Base-by-base conservation (phyloP, 92 coral and sea anemone species). In the Epizoanthus illoricatus region DNA sequence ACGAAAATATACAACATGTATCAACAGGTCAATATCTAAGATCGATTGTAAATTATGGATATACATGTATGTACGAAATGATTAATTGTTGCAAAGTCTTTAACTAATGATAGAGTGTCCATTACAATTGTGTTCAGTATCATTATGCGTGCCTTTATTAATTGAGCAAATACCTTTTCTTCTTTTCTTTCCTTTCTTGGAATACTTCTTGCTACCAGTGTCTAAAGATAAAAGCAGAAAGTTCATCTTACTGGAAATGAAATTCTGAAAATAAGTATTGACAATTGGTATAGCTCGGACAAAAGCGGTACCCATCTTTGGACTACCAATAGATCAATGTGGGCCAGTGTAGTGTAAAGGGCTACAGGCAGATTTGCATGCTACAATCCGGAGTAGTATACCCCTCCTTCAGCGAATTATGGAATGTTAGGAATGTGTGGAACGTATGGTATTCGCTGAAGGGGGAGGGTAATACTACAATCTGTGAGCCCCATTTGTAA, bases 111-210 rank as follows among this genome's bases (percentile, higher is more conserved):
- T n/a, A n/a, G n/a, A n/a, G n/a, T n/a, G n/a, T n/a, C 36, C 36
- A 28, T 28, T 28, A 28, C 36, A 28, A 28, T 28, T 18, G 15
- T 39, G 5, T 17, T 24, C 18, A 15, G 49, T 10, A 43, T 9
- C 3, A 23, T 8, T 40, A 18, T 21, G 49, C 1, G 17, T 18
- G 47, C 60, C 56, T 39, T 5, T 33, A 18, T 40, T 33, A 0
- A 19, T 58, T 57, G 56, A 52, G 7, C 71, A 16, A 69, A 21
- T 15, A 92, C 94, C 97, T 80, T 71, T 87, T 81, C 86, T 88
- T 64, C 90, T 74, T 59, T 86, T 92, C 61, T 62, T 90, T 41
- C 80, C 67, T 64, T 88, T 92, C 84, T 80, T 90, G 85, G 89
- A 74, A 40, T 92, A 92, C 86, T 90, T 92, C 84, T 90, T 92